These are phyloP conservation scores for Hucho hucho DNA, from an alignment of 2,113 vertebrate genomes.

Conservation along the genomic window DNA sequence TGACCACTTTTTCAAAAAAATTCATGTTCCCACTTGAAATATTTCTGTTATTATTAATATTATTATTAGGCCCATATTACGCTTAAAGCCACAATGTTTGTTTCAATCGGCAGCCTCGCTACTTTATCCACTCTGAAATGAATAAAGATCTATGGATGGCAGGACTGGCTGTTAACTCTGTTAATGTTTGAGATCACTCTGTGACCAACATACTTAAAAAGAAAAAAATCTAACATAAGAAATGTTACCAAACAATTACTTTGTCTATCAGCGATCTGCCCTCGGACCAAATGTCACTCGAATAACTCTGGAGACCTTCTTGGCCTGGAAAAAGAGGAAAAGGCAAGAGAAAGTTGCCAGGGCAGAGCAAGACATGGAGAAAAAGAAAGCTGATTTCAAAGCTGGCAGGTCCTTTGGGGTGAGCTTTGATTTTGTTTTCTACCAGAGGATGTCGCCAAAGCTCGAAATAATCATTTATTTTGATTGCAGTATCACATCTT, in stretches of 20 bases:
- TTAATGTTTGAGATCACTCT: too few relatives aligned
- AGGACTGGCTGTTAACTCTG: background rate
- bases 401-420: constrained; percentile 92
- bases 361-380: constrained; percentile 91
- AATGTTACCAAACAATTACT: background rate
- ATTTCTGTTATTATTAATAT: too few relatives aligned
- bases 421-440: constrained; percentile 31
- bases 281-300: constrained; percentile 92
- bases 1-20: too few relatives aligned
- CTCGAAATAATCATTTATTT: too few relatives aligned
- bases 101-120: too few relatives aligned
- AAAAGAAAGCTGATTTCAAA: constrained; percentile 96
- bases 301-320: constrained; percentile 96
- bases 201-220: too few relatives aligned
- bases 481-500: too few relatives aligned
- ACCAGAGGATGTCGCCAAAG: background rate
- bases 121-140: too few relatives aligned
- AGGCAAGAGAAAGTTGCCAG: constrained; percentile 94
- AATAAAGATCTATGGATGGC: background rate
- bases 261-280: constrained; percentile 79
- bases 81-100: too few relatives aligned
- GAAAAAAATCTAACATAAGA: too few relatives aligned
- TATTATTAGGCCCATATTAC: too few relatives aligned
- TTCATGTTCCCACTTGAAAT: too few relatives aligned
- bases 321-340: constrained; percentile 98